Percentiles rank a stretch among this genome's conserved stretches.
Evolutionary conservation across 2,113 vertebrate species (phyloP).

Genomic region (Stomatorhinus ivindoensis): DNA sequence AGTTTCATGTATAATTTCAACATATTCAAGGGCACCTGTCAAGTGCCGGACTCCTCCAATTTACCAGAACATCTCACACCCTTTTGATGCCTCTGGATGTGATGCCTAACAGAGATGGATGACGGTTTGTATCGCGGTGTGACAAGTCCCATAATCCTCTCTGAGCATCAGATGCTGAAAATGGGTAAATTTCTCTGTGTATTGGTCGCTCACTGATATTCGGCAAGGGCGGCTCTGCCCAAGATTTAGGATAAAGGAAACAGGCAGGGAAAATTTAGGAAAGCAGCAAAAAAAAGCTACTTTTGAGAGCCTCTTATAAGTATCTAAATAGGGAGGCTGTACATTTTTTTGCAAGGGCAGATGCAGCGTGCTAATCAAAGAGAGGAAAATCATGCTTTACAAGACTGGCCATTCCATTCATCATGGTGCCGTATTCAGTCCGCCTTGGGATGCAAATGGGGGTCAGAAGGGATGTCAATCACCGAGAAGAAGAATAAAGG

Average conservation of each 20-base stretch:
- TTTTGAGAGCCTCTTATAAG: background rate
- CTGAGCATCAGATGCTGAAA: background rate
- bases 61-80: background rate
- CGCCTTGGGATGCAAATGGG: conserved; percentile 39
- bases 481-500: conserved; percentile 28
- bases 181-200: background rate
- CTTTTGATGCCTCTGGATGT: background rate
- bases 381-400: conserved; percentile 22
- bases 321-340: background rate
- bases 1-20: background rate
- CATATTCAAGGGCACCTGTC: background rate
- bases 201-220: background rate
- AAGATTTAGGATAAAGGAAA: background rate
- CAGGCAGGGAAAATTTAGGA: background rate
- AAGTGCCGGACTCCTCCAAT: background rate
- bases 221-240: background rate
- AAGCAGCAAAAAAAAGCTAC: background rate
- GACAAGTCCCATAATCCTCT: background rate
- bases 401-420: conserved; percentile 23
- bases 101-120: background rate
- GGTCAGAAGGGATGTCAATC: conserved; percentile 18
- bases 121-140: background rate
- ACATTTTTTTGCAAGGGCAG: background rate
- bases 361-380: conserved; percentile 19
- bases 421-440: background rate